Conservation (phyloP, 2,797 vertebrate species). For the Phoxinus dragarum region DNA sequence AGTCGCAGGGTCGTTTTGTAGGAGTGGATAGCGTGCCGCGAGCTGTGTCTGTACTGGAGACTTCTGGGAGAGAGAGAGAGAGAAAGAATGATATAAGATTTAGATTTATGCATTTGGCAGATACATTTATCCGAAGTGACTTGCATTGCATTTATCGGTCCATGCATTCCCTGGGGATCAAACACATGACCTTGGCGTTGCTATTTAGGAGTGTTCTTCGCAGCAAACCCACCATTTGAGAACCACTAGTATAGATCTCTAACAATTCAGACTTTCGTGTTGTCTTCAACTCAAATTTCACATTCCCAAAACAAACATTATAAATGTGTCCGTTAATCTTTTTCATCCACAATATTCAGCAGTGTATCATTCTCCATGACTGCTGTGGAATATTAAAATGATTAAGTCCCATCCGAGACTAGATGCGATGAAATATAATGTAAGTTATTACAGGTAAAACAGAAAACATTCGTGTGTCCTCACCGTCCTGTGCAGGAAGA, state of each 20-base stretch:
- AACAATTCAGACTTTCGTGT: background rate
- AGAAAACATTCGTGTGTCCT: constrained; percentile 60
- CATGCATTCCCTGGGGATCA: background rate
- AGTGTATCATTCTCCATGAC: background rate
- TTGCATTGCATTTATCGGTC: background rate
- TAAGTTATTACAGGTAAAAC: background rate
- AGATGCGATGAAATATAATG: background rate
- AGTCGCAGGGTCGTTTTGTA: constrained; percentile 93
- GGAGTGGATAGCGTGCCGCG: constrained; percentile 90
- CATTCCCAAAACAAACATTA: background rate
- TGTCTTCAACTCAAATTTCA: background rate
- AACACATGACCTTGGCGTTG: background rate
- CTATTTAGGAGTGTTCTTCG: background rate
- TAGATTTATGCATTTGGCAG: constrained; percentile 1
- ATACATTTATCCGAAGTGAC: background rate
- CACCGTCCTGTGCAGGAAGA: constrained; percentile 89
- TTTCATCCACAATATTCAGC: constrained; percentile 8
- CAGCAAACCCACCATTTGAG: background rate
- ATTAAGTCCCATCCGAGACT: background rate
- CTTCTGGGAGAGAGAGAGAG: constrained; percentile 76
- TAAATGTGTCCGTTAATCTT: background rate
- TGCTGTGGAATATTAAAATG: background rate
- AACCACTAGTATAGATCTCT: background rate
- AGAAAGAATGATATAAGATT: constrained; percentile 17
- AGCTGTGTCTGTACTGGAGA: constrained; percentile 91